These are phyloP conservation scores for Passer domesticus DNA, from an alignment of 2,113 vertebrate genomes.

Conservation along the genomic window DNA sequence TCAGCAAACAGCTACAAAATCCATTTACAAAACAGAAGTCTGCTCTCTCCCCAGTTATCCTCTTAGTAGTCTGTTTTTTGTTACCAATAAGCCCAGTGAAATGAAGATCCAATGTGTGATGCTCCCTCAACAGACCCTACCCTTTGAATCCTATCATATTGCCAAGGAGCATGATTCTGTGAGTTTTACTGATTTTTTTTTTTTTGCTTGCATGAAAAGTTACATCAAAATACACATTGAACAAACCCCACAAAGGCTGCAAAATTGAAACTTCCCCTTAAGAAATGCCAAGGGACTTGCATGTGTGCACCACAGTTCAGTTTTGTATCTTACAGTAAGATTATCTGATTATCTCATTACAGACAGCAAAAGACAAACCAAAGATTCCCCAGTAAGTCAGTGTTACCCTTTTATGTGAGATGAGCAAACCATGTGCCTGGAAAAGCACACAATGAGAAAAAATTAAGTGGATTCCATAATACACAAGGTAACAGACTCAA, in stretches of 20 bases:
- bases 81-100: background rate
- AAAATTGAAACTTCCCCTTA: background rate
- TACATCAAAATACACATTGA: background rate
- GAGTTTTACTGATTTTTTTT: background rate
- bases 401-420: background rate
- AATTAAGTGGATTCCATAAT: background rate
- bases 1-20: slow-evolving; percentile 12
- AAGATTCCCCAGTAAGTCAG: background rate
- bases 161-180: rapidly evolving
- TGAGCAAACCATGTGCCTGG: background rate
- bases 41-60: background rate
- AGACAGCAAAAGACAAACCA: background rate
- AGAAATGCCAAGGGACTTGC: background rate
- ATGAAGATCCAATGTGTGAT: background rate
- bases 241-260: background rate
- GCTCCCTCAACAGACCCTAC: background rate
- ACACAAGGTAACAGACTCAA: background rate
- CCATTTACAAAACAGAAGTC: background rate
- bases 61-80: background rate
- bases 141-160: background rate
- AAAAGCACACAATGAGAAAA: background rate
- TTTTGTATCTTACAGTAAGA: background rate
- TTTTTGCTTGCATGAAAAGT: background rate
- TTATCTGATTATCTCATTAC: background rate
- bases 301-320: background rate